Percentiles rank a stretch among this genome's conserved stretches.
Evolutionary conservation across 2,888 invertebrate genomes (phyloP).

Genomic region (Gonocerus acuteangulatus): DNA sequence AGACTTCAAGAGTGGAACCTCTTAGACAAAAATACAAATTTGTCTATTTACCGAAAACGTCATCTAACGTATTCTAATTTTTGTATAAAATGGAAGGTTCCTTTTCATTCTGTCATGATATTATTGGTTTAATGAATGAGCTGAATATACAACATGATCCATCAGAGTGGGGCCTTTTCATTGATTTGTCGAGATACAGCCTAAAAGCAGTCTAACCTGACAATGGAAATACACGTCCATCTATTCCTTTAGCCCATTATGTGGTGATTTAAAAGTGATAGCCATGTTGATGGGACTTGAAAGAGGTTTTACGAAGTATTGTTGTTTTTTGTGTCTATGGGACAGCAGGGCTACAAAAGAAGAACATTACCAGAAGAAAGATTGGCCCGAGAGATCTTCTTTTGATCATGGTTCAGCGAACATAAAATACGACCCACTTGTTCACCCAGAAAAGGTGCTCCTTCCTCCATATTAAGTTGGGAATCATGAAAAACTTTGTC

Average conservation of each 20-base stretch:
- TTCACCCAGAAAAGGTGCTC: neutral
- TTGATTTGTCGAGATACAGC: neutral
- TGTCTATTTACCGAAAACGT: neutral
- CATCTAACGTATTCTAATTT: neutral
- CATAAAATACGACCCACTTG: neutral
- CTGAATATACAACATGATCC: neutral
- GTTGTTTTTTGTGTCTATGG: neutral
- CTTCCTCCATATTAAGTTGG: neutral
- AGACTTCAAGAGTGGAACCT: neutral
- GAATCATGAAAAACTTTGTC: no score
- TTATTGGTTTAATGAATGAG: neutral
- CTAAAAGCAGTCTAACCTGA: neutral
- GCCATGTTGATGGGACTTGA: neutral
- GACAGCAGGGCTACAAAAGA: neutral
- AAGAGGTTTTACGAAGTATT: neutral
- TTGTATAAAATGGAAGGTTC: neutral
- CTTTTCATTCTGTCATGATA: neutral
- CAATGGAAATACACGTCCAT: neutral
- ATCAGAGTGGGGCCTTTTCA: neutral
- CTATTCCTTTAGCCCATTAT: neutral
- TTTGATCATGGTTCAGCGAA: neutral
- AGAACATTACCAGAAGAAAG: neutral
- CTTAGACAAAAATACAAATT: neutral
- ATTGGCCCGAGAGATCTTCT: neutral
- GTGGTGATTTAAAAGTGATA: neutral